Percentiles rank a stretch among this genome's conserved stretches.
These are phyloP conservation scores for Drosophila merina DNA, from an alignment of 2,888 invertebrate genomes.

Conservation along the genomic window DNA sequence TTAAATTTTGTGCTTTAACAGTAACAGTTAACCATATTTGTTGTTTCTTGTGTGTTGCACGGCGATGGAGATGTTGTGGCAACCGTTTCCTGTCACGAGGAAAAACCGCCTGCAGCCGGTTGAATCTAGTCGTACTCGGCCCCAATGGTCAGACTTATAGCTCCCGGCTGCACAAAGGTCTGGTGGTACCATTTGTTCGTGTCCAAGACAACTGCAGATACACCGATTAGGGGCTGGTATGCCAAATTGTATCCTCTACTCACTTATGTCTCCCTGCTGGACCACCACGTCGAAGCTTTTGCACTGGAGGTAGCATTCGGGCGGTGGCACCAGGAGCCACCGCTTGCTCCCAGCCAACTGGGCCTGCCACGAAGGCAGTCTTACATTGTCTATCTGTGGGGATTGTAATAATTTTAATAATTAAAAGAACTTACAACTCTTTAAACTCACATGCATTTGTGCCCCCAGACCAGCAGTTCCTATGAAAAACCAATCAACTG, in stretches of 20 bases:
- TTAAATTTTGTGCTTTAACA: conserved; percentile 60
- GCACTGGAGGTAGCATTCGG: conserved; percentile 94
- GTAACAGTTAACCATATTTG: conserved; percentile 41
- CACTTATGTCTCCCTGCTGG: conserved; percentile 95
- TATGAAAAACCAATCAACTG: conserved; percentile 98
- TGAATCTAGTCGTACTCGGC: conserved; percentile 94
- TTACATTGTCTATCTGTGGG: conserved; percentile 95
- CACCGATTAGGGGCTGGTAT: neutral
- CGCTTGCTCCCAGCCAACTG: conserved; percentile 94
- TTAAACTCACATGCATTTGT: conserved; percentile 92
- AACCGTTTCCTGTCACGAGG: conserved; percentile 57
- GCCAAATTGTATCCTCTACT: conserved; percentile 60
- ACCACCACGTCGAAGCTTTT: conserved; percentile 86
- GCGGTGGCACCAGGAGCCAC: conserved; percentile 96
- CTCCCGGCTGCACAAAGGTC: conserved; percentile 93
- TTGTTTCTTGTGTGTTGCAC: conserved; percentile 29
- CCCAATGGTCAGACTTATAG: conserved; percentile 97
- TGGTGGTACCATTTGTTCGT: conserved; percentile 98
- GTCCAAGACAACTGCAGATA: conserved; percentile 92
- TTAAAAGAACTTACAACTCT: neutral
- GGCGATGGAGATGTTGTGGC: conserved; percentile 29
- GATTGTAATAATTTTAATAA: neutral
- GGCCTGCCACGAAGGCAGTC: conserved; percentile 98
- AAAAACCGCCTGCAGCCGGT: conserved; percentile 35
- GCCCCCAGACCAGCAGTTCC: conserved; percentile 97